Evolutionary conservation across 2,888 invertebrate species (phyloP).

Genomic region (Dyspetes luteomarginatus): DNA sequence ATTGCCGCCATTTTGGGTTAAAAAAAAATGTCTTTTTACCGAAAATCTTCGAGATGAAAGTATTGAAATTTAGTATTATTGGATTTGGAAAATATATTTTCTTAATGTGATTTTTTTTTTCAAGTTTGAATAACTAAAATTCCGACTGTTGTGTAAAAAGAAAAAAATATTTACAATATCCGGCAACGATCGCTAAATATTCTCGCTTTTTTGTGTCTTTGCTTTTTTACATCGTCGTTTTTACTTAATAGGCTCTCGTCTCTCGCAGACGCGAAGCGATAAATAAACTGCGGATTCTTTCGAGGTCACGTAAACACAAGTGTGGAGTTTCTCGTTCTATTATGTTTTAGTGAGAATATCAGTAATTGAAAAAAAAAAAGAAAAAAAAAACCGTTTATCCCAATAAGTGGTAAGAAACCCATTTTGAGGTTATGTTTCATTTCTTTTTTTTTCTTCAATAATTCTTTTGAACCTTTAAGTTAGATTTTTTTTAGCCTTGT

Average conservation of each 20-base stretch:
- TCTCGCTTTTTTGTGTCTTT: conserved; percentile 10
- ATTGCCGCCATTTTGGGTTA: too few species aligned
- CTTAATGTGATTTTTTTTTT: too few species aligned
- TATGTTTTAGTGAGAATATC: background rate
- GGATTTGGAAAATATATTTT: too few species aligned
- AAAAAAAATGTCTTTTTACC: too few species aligned
- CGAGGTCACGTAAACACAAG: conserved; percentile 17
- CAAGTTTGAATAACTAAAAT: background rate
- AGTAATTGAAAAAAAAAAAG: background rate
- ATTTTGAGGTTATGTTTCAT: background rate
- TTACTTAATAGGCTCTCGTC: conserved; percentile 28
- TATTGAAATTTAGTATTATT: too few species aligned
- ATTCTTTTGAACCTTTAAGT: too few species aligned
- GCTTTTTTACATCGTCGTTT: background rate
- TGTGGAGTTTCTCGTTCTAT: background rate
- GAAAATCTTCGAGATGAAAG: too few species aligned
- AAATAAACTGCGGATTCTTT: conserved; percentile 27
- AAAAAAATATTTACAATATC: background rate
- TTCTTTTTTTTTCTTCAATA: too few species aligned
- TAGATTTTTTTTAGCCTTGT: too few species aligned
- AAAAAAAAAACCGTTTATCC: background rate
- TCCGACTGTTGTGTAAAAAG: background rate
- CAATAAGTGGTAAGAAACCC: background rate
- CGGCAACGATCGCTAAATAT: conserved; percentile 3
- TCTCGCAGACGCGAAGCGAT: conserved; percentile 39